phyloP scores from a whole-genome alignment of 2,797 vertebrate species.

The Alca torda region DNA sequence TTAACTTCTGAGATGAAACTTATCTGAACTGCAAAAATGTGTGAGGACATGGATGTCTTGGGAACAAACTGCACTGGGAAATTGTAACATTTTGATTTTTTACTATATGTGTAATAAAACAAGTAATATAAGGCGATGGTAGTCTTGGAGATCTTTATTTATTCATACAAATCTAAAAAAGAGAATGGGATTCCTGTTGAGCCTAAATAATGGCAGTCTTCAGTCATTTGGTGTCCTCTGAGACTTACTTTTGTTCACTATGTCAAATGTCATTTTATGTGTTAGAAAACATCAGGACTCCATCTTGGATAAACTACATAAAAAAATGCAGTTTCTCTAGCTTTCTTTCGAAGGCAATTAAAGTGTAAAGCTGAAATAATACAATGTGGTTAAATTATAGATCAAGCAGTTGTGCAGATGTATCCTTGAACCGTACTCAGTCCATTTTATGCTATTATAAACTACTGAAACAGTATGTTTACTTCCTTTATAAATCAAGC shows the following conservation, averaged over 20 bases:
- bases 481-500: slow-evolving; percentile 67
- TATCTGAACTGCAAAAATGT: not conserved
- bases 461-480: slow-evolving; percentile 53
- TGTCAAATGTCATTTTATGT: slow-evolving; percentile 9
- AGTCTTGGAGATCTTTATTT: not conserved
- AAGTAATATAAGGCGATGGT: not conserved
- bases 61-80: not conserved
- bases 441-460: slow-evolving; percentile 58
- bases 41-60: not conserved
- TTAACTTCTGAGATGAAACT: not conserved
- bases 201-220: slow-evolving; percentile 16
- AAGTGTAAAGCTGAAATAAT: slow-evolving; percentile 51
- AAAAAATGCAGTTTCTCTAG: not conserved
- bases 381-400: slow-evolving; percentile 42
- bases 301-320: not conserved
- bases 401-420: slow-evolving; percentile 16
- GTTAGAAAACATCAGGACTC: slow-evolving; percentile 27
- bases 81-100: not conserved
- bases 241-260: slow-evolving; percentile 21
- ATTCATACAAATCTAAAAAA: slow-evolving; percentile 14
- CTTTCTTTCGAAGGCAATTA: slow-evolving; percentile 35
- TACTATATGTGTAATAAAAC: not conserved
- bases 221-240: slow-evolving; percentile 28
- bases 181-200: not conserved
- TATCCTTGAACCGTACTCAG: slow-evolving; percentile 6